These are phyloP conservation scores for Scomber scombrus DNA, from an alignment of 2,113 vertebrate species.

Conservation along the genomic window DNA sequence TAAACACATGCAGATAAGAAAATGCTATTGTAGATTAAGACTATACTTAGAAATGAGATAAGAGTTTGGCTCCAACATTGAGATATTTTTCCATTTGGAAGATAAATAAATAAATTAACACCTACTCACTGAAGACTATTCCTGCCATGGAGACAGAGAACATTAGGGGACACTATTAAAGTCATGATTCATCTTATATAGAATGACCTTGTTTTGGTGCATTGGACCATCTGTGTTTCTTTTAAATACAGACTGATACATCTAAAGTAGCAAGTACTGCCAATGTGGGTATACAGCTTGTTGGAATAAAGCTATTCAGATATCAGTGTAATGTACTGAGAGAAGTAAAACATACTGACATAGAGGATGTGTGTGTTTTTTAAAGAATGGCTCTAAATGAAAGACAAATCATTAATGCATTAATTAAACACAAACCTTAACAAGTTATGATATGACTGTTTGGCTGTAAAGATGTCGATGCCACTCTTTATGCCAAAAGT, in stretches of 20 bases:
- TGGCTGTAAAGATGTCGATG: background rate
- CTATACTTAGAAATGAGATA: constrained; percentile 17
- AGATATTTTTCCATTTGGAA: constrained; percentile 28
- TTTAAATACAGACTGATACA: background rate
- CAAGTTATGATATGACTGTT: background rate
- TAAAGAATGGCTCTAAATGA: background rate
- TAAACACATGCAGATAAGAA: constrained; percentile 64
- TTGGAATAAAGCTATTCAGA: constrained; percentile 8
- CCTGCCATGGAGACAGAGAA: constrained; percentile 21
- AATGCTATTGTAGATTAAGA: constrained; percentile 23
- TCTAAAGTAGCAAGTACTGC: background rate
- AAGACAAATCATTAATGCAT: too few relatives aligned
- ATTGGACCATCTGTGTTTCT: constrained; percentile 38
- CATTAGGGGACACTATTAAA: constrained; percentile 19
- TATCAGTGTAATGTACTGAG: background rate
- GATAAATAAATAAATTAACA: background rate
- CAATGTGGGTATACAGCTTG: background rate
- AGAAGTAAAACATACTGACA: background rate
- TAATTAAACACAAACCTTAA: too few relatives aligned
- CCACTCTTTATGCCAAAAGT: too few relatives aligned
- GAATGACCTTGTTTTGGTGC: constrained; percentile 16
- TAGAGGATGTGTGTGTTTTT: background rate
- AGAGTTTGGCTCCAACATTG: background rate
- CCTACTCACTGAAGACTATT: background rate
- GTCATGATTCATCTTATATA: constrained; percentile 10